Base-by-base conservation (phyloP, 1,140 invertebrate species). In the Lutraria rhynchaena region DNA sequence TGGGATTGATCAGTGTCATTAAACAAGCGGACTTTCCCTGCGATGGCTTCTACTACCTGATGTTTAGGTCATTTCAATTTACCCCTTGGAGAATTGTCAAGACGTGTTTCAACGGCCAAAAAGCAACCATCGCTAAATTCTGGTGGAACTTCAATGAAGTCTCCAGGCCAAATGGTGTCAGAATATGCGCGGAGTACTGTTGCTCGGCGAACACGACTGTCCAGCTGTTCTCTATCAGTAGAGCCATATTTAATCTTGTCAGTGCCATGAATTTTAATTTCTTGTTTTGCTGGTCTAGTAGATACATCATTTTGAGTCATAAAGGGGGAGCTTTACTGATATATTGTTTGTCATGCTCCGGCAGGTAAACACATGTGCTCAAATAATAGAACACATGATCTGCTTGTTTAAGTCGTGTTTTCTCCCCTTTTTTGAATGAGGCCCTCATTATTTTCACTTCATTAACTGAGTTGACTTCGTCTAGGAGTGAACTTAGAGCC, bases 131-230 rank as follows among this genome's bases (percentile, higher is more conserved):
- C 2, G n/a, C n/a, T n/a, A n/a, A n/a, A n/a, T n/a, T n/a, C n/a
- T n/a, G n/a, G n/a, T n/a, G n/a, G n/a, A n/a, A 84, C n/a, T 24
- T 86, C 83, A 29, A 85, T 29, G 49, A 69, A 85, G 9, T 83
- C 78, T 13, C 76, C 86, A 35, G 80, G 77, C 84, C 83, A 84
- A 27, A 83, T 17, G 0, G 65, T 80, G 15, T 49, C 33, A 15
- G 71, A 35, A 15, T 67, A 24, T 1, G 27, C 49, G 22, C 81
- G 58, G 9, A 77, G 83, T 9, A 37, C 33, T 22, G 22, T 2
- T 13, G 78, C 67, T n/a, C 44, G 31, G 15, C 57, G 22, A 4
- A 84, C 51, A 15, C 65, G 24, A 55, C 73, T 44, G 0, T 53
- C 24, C n/a, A n/a, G n/a, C n/a, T n/a, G n/a, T n/a, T n/a, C n/a